Evolutionary conservation across 2,113 vertebrate species (phyloP), one percentile per base, ranked within the genome.

Genomic region (Pelusios castaneus): DNA sequence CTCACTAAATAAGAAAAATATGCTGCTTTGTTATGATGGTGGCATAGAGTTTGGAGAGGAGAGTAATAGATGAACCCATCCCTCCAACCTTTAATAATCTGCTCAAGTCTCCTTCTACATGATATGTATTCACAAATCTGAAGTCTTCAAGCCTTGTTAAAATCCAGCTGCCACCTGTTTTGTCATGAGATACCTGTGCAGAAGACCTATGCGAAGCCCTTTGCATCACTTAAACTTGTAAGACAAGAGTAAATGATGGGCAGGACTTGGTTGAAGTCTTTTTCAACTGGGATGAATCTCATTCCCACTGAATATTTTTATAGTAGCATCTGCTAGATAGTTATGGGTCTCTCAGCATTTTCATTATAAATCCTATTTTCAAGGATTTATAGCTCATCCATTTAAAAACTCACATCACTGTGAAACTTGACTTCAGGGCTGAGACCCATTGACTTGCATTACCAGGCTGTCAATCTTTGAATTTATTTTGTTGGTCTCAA

Each of bases 1-100:
- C 5, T 86, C 45, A 90, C 85, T 84, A 91, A 85, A 95, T 92
- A 88, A 92, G n/a, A 10, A 83, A 88, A 52, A 81, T 79, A 11
- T 4, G 5, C 27, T 10, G 47, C 5, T 52, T 5, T 25, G 12
- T 43, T 75, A 38, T 75, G 41, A 14, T 17, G 5, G 24, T 45
- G 25, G 41, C 41, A 45, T 12, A 43, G 5, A 19, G 38, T 17
- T 43, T 29, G 29, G 4, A 54, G n/a, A 77, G 27, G 19, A 88
- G 6, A 27, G 82, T 11, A 49, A 2, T 49, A 52, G 22, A 67
- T 24, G 47, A 82, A 86, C 67, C 34, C 29, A 76, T 49, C 5
- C 7, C 12, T 95, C 25, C 1, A 31, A 60, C 0, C 76, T 90
- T 85, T 85, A 60, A 49, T 54, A 58, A 17, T 29, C 8, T 60